Conservation (phyloP, 2,888 invertebrate genomes). For the Zelleria hepariella region DNA sequence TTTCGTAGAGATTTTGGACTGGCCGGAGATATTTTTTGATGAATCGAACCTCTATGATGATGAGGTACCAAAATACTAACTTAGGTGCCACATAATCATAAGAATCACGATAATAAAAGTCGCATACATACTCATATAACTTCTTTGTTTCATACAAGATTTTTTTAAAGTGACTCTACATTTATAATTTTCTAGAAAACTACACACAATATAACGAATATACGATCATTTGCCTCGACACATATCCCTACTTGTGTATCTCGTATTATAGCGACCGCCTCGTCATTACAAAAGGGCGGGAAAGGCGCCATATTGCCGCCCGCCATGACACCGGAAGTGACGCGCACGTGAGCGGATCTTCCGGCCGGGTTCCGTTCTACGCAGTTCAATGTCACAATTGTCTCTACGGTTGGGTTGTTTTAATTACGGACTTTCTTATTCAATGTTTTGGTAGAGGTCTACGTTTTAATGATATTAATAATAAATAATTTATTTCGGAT, state of each 20-base stretch:
- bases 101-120: too few species aligned
- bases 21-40: too few species aligned
- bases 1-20: too few species aligned
- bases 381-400: conserved; percentile 54
- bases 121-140: too few species aligned
- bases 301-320: conserved; percentile 64
- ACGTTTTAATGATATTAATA: too few species aligned
- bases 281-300: conserved; percentile 42
- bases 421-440: conserved; percentile 17
- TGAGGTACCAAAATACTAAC: too few species aligned
- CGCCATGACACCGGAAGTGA: conserved; percentile 60
- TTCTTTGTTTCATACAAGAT: too few species aligned
- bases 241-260: background rate
- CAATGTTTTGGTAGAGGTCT: background rate
- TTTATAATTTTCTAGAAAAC: background rate
- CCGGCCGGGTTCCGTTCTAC: conserved; percentile 63
- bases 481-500: too few species aligned
- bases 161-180: too few species aligned
- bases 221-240: background rate
- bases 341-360: conserved; percentile 65
- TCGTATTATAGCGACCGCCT: conserved; percentile 11
- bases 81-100: too few species aligned
- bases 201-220: background rate
- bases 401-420: conserved; percentile 29
- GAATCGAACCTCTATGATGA: too few species aligned